Evolutionary conservation across 2,888 invertebrate genomes (phyloP).

Genomic region (Clusia tigrina): DNA sequence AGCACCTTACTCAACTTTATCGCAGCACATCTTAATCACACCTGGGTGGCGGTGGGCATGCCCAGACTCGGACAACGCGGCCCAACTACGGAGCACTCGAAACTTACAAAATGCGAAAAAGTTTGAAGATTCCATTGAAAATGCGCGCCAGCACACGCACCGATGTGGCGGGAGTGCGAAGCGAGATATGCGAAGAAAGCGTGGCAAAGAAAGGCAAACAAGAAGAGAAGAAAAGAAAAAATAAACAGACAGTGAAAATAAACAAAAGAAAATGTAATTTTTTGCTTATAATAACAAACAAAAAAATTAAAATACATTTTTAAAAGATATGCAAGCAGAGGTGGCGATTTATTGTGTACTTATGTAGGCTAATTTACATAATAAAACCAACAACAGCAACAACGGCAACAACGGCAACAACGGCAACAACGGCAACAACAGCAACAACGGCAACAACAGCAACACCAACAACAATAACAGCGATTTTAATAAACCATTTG

Average conservation of each 20-base stretch:
- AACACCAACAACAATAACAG: neutral
- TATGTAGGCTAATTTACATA: neutral
- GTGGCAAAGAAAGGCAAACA: neutral
- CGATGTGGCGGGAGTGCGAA: too few species aligned
- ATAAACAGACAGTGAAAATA: neutral
- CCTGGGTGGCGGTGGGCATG: too few species aligned
- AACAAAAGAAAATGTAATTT: neutral
- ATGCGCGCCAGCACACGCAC: too few species aligned
- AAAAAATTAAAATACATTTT: neutral
- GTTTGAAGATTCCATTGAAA: too few species aligned
- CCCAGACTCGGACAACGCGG: too few species aligned
- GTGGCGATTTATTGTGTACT: neutral
- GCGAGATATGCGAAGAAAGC: too few species aligned
- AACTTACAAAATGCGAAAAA: too few species aligned
- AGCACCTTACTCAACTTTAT: too few species aligned
- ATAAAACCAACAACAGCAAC: neutral
- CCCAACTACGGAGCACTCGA: too few species aligned
- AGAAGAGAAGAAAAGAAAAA: neutral
- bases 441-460: neutral
- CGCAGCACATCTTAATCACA: too few species aligned
- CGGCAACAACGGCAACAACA: neutral
- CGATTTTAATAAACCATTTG: conserved; percentile 4
- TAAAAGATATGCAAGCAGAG: too few species aligned
- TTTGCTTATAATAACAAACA: neutral
- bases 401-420: neutral